A percentile compares a stretch with the other conserved stretches of the same genome.
Evolutionary conservation across 2,113 vertebrate species (phyloP).

Genomic region (Pogonocichla stellata): DNA sequence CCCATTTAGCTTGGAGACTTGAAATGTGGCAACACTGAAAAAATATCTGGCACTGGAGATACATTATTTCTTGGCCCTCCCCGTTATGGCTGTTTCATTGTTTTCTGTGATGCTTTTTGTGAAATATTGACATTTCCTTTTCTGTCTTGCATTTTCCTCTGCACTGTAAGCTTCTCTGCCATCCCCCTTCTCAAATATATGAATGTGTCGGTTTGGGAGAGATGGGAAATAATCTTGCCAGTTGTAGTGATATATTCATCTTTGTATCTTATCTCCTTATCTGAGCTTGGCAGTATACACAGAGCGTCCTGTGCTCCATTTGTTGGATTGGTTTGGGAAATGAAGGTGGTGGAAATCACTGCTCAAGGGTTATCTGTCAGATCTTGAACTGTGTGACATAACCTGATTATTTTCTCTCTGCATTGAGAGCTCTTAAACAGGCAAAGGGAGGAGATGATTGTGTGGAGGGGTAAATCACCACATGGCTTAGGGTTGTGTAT

Average conservation of each 20-base stretch:
- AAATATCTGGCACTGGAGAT: background rate
- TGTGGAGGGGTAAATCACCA: background rate
- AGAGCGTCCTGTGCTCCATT: rapidly evolving
- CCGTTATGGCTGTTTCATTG: background rate
- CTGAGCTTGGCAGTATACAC: background rate
- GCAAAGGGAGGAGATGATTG: background rate
- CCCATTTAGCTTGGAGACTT: background rate
- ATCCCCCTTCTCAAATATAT: background rate
- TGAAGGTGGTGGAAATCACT: background rate
- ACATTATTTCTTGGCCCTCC: background rate
- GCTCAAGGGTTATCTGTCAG: background rate
- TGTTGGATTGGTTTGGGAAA: background rate
- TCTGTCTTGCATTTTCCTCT: background rate
- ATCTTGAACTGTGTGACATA: background rate
- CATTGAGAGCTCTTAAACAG: background rate
- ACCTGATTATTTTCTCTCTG: background rate
- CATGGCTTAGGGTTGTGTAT: background rate
- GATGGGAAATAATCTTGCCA: background rate
- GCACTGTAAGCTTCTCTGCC: background rate
- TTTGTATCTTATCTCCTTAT: background rate
- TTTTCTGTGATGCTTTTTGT: background rate
- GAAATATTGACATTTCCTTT: background rate
- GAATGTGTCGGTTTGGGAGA: background rate
- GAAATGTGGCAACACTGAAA: background rate
- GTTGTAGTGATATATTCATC: background rate